A percentile compares a stretch with the other conserved stretches of the same genome.
phyloP scores from a whole-genome alignment of 1,140 invertebrate species.

The Plectus sambesii region DNA sequence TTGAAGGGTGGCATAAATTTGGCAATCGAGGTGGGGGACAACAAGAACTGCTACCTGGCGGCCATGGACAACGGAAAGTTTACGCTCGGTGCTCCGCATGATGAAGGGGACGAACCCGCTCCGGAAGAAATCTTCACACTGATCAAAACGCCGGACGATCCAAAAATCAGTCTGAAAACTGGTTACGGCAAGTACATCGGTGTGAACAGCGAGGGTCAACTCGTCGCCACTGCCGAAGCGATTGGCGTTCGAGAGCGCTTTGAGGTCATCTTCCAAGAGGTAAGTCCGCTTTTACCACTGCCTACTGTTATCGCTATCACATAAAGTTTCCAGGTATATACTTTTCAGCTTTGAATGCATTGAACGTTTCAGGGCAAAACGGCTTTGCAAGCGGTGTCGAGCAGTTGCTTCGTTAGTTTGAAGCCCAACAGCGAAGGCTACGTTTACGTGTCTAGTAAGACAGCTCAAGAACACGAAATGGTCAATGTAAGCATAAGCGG shows the following conservation, averaged over 20 bases:
- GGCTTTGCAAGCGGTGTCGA: conserved; percentile 24
- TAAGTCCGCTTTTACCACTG: conserved; percentile 9
- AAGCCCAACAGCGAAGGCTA: conserved; percentile 18
- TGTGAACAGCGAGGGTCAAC: conserved; percentile 20
- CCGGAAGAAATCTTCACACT: conserved; percentile 31
- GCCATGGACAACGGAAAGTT: conserved; percentile 31
- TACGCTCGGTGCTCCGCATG: conserved; percentile 29
- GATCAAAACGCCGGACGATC: conserved; percentile 26
- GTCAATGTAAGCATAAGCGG: no score
- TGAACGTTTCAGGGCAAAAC: conserved; percentile 27
- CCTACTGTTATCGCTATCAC: background rate
- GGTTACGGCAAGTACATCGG: conserved; percentile 34
- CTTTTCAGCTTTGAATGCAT: no score
- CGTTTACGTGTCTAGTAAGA: conserved; percentile 22
- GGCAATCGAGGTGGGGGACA: conserved; percentile 25
- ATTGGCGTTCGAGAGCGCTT: conserved; percentile 28
- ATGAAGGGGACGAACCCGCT: conserved; percentile 20
- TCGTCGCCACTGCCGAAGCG: conserved; percentile 30
- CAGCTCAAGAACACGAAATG: no score
- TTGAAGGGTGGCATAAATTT: conserved; percentile 28
- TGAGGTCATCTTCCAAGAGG: conserved; percentile 26
- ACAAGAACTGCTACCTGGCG: conserved; percentile 24
- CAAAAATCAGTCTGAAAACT: conserved; percentile 29
- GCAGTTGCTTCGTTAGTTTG: conserved; percentile 24
- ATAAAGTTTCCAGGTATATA: no score